phyloP scores from a whole-genome alignment of 2,888 invertebrate species.

The Barypeithes pellucidus region DNA sequence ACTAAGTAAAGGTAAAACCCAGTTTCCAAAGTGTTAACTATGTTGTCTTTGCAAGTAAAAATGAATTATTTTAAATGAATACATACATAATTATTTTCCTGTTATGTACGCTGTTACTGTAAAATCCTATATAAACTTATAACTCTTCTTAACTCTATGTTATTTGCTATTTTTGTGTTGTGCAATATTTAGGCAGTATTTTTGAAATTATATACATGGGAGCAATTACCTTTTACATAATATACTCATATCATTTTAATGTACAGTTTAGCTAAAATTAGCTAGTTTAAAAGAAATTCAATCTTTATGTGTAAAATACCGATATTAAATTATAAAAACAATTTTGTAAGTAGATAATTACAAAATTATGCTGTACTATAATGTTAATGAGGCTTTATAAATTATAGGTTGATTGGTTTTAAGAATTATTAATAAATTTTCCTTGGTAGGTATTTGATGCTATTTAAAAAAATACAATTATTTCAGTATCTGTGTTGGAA shows the following conservation, averaged over 20 bases:
- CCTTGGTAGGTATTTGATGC: too few relatives aligned
- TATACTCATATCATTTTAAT: constrained; percentile 43
- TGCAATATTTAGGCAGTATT: constrained; percentile 42
- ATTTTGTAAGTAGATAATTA: constrained; percentile 3
- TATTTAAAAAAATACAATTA: too few relatives aligned
- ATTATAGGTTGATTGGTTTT: constrained; percentile 10
- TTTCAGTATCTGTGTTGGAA: too few relatives aligned
- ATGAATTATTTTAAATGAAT: too few relatives aligned
- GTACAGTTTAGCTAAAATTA: constrained; percentile 23
- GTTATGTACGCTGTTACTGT: too few relatives aligned
- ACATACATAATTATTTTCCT: too few relatives aligned
- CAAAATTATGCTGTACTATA: constrained; percentile 11
- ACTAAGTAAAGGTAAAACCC: too few relatives aligned
- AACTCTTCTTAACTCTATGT: background rate
- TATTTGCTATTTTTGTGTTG: constrained; percentile 3
- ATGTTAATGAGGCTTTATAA: constrained; percentile 19
- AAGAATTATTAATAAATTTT: background rate
- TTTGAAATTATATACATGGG: constrained; percentile 33
- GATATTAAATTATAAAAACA: constrained; percentile 1
- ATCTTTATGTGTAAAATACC: constrained; percentile 15
- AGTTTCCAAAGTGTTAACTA: too few relatives aligned
- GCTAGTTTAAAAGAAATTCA: constrained; percentile 5
- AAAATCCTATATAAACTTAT: too few relatives aligned
- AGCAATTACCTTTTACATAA: constrained; percentile 39
- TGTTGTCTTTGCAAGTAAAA: too few relatives aligned